Conservation (phyloP, 1,140 invertebrate genomes). For the Spodoptera frugiperda region DNA sequence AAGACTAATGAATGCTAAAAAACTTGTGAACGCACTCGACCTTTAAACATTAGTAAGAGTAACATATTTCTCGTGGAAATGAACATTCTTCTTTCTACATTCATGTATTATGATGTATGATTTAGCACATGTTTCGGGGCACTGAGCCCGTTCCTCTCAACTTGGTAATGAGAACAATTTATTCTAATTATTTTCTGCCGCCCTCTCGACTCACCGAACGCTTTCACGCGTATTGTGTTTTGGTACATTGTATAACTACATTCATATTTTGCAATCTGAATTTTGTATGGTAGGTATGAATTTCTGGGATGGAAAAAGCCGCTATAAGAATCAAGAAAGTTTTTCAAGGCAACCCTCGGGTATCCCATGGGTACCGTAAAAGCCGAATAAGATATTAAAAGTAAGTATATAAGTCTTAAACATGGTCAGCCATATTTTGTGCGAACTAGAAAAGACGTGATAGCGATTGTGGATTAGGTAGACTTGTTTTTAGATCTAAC, state of each 20-base stretch:
- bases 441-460: too few species aligned
- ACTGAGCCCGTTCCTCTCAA: slow-evolving; percentile 47
- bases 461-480: too few species aligned
- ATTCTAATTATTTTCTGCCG: slow-evolving; percentile 58
- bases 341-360: background rate
- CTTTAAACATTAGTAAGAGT: too few species aligned
- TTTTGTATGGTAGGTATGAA: background rate
- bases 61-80: too few species aligned
- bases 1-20: too few species aligned
- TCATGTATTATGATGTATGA: slow-evolving; percentile 54
- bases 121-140: slow-evolving; percentile 50
- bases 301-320: slow-evolving; percentile 12
- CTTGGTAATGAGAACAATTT: slow-evolving; percentile 60
- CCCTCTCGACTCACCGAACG: slow-evolving; percentile 44
- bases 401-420: background rate
- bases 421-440: background rate
- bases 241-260: slow-evolving; percentile 1
- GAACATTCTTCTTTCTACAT: slow-evolving; percentile 43
- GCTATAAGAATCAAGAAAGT: background rate
- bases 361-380: background rate
- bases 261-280: background rate
- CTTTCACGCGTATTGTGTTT: slow-evolving; percentile 50
- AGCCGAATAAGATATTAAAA: background rate
- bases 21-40: too few species aligned
- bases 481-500: too few species aligned